Conservation (phyloP, 1,140 invertebrate species). For the Ridgeia piscesae region DNA sequence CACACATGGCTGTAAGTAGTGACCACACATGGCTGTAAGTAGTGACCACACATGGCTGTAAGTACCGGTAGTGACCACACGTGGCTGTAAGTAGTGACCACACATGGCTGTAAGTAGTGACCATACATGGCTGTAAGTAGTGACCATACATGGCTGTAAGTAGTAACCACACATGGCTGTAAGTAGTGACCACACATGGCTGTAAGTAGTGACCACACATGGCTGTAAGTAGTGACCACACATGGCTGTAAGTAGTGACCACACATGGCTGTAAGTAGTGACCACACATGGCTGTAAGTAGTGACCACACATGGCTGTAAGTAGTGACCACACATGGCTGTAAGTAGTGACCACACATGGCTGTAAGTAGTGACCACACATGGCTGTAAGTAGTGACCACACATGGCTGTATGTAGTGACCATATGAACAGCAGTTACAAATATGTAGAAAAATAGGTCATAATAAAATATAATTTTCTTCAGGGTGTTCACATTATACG, state of each 20-base stretch:
- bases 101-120: conserved; percentile 96
- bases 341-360: conserved; percentile 94
- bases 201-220: conserved; percentile 91
- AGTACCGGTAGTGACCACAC: no score
- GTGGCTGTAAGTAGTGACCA: conserved; percentile 92
- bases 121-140: conserved; percentile 95
- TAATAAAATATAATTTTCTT: background rate
- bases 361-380: conserved; percentile 91
- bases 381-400: conserved; percentile 93
- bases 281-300: conserved; percentile 96
- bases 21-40: conserved; percentile 97
- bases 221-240: conserved; percentile 93
- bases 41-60: no score
- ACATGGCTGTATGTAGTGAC: conserved; percentile 88
- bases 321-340: conserved; percentile 95
- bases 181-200: conserved; percentile 94
- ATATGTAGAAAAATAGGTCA: background rate
- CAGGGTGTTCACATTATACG: background rate
- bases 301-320: conserved; percentile 97
- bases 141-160: conserved; percentile 98
- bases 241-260: conserved; percentile 93
- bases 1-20: conserved; percentile 95
- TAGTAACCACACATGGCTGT: conserved; percentile 97
- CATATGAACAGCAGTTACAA: background rate
- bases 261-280: conserved; percentile 94